These are phyloP conservation scores for Sarcophaga subvicina DNA, from an alignment of 2,888 invertebrate genomes.

Conservation along the genomic window DNA sequence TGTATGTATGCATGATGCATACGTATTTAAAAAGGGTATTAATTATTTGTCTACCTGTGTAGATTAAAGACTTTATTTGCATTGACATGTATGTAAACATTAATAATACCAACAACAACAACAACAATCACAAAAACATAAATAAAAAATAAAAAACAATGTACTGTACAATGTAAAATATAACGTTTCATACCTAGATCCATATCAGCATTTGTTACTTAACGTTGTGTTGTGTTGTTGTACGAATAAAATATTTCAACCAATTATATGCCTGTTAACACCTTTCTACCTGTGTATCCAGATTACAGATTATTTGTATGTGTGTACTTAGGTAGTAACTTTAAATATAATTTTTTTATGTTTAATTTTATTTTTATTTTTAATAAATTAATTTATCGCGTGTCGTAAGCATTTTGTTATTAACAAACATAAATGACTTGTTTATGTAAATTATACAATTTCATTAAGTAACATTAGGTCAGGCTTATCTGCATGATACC, in stretches of 20 bases:
- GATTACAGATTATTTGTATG: background rate
- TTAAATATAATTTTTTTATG: constrained; percentile 9
- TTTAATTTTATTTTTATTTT: constrained; percentile 23
- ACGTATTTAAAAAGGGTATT: no score
- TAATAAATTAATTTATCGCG: constrained; percentile 64
- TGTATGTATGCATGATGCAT: no score
- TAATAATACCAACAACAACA: constrained; percentile 7
- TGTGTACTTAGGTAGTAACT: constrained; percentile 35
- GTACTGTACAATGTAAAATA: background rate
- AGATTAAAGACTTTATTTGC: constrained; percentile 25
- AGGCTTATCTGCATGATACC: no score
- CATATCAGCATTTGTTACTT: constrained; percentile 41
- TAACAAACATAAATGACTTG: constrained; percentile 46
- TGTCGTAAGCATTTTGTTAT: constrained; percentile 60
- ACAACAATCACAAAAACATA: constrained; percentile 20
- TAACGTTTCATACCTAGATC: constrained; percentile 46
- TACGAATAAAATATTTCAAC: constrained; percentile 32
- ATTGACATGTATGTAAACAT: constrained; percentile 17
- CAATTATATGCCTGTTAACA: constrained; percentile 60
- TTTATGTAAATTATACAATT: constrained; percentile 36
- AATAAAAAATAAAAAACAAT: background rate
- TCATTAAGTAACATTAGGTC: no score
- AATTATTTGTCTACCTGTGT: background rate
- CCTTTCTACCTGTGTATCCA: constrained; percentile 29
- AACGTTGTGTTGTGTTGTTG: constrained; percentile 12